Percentiles rank a stretch among this genome's conserved stretches.
These are phyloP conservation scores for Xanthostigma xanthostigma DNA, from an alignment of 2,888 invertebrate species.

Conservation along the genomic window DNA sequence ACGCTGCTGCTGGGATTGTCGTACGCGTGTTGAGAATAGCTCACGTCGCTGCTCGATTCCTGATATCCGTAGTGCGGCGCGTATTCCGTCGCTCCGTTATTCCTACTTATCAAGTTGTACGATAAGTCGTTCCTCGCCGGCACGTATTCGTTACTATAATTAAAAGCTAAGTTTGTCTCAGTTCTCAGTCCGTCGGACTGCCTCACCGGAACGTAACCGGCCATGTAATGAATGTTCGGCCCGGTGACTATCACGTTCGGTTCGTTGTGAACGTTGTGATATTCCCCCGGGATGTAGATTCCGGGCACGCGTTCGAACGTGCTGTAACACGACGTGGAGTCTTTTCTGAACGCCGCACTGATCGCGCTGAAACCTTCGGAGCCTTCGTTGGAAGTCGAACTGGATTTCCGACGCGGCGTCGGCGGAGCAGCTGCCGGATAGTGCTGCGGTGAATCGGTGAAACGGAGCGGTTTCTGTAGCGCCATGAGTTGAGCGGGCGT, in stretches of 20 bases:
- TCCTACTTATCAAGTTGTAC: conserved; percentile 3
- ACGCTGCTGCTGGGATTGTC: conserved; percentile 36
- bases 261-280: conserved; percentile 19
- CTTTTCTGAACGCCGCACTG: conserved; percentile 28
- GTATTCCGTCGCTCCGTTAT: too few species aligned
- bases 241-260: conserved; percentile 19
- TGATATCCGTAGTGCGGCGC: not conserved
- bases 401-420: conserved; percentile 56
- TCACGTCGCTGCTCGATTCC: conserved; percentile 3
- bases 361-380: conserved; percentile 34
- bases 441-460: conserved; percentile 61
- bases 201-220: conserved; percentile 6
- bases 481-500: conserved; percentile 34
- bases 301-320: conserved; percentile 32
- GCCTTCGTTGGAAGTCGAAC: conserved; percentile 54
- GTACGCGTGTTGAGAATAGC: conserved; percentile 28
- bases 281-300: conserved; percentile 30
- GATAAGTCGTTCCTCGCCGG: conserved; percentile 12
- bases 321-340: conserved; percentile 25
- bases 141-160: conserved; percentile 20
- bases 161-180: conserved; percentile 18
- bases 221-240: not conserved
- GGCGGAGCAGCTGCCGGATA: conserved; percentile 37
- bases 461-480: conserved; percentile 47
- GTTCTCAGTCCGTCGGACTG: conserved; percentile 18